These are phyloP conservation scores for Pogonocherus hispidulus DNA, from an alignment of 2,888 invertebrate species.

Conservation along the genomic window DNA sequence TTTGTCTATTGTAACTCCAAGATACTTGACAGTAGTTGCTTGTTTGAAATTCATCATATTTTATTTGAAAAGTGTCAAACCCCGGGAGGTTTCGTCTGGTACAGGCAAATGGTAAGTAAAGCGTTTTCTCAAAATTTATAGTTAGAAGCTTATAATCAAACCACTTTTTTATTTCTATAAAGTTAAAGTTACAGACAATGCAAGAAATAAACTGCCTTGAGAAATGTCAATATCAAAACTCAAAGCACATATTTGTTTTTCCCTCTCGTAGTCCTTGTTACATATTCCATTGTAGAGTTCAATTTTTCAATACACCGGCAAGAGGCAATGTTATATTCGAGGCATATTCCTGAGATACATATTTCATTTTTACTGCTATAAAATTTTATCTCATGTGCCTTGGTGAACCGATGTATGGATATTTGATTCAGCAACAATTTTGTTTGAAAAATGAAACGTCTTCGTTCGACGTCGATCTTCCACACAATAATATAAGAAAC, in stretches of 20 bases:
- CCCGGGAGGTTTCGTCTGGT: no score
- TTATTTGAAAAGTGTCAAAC: no score
- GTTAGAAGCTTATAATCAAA: no score
- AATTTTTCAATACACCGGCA: slow-evolving; percentile 11
- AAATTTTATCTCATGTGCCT: not conserved
- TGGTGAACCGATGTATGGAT: slow-evolving; percentile 5
- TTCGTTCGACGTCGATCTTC: not conserved
- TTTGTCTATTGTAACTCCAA: no score
- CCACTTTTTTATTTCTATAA: no score
- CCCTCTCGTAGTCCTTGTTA: not conserved
- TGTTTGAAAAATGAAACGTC: not conserved
- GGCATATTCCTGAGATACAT: slow-evolving; percentile 7
- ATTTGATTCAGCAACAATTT: slow-evolving; percentile 1
- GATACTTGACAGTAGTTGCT: no score
- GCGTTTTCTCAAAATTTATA: no score
- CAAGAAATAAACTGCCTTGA: no score
- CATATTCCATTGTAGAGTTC: slow-evolving; percentile 2
- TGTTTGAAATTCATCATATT: no score
- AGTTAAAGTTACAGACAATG: no score
- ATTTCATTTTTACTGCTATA: slow-evolving; percentile 14
- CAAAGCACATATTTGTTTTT: not conserved
- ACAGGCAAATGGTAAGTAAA: no score
- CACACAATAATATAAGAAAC: not conserved
- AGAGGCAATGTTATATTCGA: not conserved
- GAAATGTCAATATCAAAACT: not conserved